Evolutionary conservation across 1,140 invertebrate genomes (phyloP), one percentile per base, ranked within the genome.

Genomic region (Pogonomyrmex californicus): DNA sequence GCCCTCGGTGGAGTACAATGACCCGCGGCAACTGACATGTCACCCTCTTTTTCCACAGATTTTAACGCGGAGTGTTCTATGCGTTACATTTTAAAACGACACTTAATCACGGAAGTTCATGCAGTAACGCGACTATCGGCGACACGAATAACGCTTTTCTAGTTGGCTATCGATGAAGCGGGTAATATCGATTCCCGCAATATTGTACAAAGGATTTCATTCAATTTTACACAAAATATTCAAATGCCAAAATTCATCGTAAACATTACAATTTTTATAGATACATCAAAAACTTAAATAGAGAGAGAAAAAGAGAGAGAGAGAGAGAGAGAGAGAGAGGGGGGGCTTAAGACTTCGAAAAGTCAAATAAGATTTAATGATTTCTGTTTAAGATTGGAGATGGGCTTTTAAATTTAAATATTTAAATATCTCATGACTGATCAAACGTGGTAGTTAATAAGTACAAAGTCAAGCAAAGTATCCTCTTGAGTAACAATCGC

Each of bases 31-130:
- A 76, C 68, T 83, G 68, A 54, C 54, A 75, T 56, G 68, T 47
- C 83, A 65, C 58, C 47, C 56, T 60, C 73, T 65, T 60, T 85
- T 68, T 63, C 63, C 58, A 44, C 49, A 65, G 76, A 89, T 86
- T 89, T 89, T 75, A 30, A 58, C 68, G 70, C 73, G 47, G 56
- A 85, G 65, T 86, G 85, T 85, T 89, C 49, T 51, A 63, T 70
- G n/a, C 82, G 82, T 51, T 79, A 88, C 62, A 88, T 88, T 77
- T 89, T 77, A 71, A 41, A 75, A 86, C 76, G 82, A 76, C 75
- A 78, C 82, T 88, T 81, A 86, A 88, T 89, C 87, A 76, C 68
- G 49, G n/a, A 76, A 70, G 54, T 81, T 63, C 60, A 38, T 60
- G 76, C 54, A 49, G 51, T 73, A 83, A 47, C 65, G 60, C 58